These are phyloP conservation scores for Incurvaria masculella DNA, from an alignment of 2,888 invertebrate genomes.

Conservation along the genomic window DNA sequence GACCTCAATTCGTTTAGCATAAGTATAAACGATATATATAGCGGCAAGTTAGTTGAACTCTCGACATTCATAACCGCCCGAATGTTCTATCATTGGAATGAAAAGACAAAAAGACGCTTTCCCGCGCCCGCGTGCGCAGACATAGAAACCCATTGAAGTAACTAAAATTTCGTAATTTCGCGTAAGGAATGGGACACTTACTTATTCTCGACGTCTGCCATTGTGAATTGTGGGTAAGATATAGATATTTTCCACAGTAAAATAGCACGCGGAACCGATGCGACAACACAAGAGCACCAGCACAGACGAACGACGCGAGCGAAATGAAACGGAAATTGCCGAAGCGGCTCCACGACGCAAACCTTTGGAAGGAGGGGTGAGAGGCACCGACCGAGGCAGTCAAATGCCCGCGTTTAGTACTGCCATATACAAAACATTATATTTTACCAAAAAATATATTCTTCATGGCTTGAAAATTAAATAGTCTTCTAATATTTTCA, in stretches of 20 bases:
- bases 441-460: too few relatives aligned
- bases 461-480: too few relatives aligned
- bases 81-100: too few relatives aligned
- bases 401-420: too few relatives aligned
- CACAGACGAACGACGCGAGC: background rate
- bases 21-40: too few relatives aligned
- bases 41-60: too few relatives aligned
- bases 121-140: background rate
- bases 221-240: slow-evolving; percentile 32
- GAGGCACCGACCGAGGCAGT: too few relatives aligned
- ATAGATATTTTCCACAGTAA: slow-evolving; percentile 22
- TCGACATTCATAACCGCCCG: too few relatives aligned
- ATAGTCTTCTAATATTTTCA: too few relatives aligned
- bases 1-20: too few relatives aligned
- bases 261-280: slow-evolving; percentile 24
- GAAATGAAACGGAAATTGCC: background rate
- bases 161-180: slow-evolving; percentile 1
- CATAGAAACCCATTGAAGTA: background rate
- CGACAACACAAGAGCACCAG: slow-evolving; percentile 13
- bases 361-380: too few relatives aligned
- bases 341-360: background rate
- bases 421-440: too few relatives aligned
- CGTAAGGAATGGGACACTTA: slow-evolving; percentile 53
- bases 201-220: slow-evolving; percentile 68
- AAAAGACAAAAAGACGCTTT: background rate